Evolutionary conservation across 92 coral and sea anemone genomes (phyloP).

Genomic region (Porites cylindrica): DNA sequence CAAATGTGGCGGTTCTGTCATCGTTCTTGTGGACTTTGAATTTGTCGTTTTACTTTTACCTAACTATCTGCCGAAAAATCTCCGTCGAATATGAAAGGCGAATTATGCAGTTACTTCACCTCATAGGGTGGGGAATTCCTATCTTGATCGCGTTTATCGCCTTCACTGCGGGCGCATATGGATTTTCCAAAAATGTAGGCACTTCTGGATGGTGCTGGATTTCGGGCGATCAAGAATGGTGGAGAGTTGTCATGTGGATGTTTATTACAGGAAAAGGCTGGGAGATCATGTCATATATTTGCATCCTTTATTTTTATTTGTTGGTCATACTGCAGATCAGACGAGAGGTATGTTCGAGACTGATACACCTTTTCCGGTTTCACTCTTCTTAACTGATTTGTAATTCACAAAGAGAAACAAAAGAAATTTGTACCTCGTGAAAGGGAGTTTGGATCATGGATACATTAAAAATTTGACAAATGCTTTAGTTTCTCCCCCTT

Average conservation of each 20-base stretch:
- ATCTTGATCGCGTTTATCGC: conserved; percentile 63
- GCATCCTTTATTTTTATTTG: conserved; percentile 72
- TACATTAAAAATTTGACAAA: too few species aligned
- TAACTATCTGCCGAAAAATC: conserved; percentile 71
- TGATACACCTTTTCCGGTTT: too few species aligned
- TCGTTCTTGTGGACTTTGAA: conserved; percentile 94
- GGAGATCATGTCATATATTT: conserved; percentile 89
- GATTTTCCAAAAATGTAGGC: conserved; percentile 44
- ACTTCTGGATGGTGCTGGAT: conserved; percentile 99
- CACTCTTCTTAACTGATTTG: too few species aligned
- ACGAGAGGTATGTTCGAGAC: conserved; percentile 53
- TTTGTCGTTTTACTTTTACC: conserved; percentile 69
- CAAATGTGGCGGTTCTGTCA: conserved; percentile 78
- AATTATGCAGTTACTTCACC: conserved; percentile 73
- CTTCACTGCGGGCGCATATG: conserved; percentile 36
- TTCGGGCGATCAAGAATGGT: not conserved
- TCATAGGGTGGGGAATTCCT: conserved; percentile 86
- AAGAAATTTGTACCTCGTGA: too few species aligned
- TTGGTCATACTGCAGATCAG: conserved; percentile 69
- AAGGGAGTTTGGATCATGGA: too few species aligned
- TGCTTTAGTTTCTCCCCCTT: too few species aligned
- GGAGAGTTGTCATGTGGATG: conserved; percentile 79
- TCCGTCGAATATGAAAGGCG: conserved; percentile 53
- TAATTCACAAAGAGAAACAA: too few species aligned
- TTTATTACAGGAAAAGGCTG: conserved; percentile 89